phyloP scores from a whole-genome alignment of 2,113 vertebrate genomes.

The Zingel zingel region DNA sequence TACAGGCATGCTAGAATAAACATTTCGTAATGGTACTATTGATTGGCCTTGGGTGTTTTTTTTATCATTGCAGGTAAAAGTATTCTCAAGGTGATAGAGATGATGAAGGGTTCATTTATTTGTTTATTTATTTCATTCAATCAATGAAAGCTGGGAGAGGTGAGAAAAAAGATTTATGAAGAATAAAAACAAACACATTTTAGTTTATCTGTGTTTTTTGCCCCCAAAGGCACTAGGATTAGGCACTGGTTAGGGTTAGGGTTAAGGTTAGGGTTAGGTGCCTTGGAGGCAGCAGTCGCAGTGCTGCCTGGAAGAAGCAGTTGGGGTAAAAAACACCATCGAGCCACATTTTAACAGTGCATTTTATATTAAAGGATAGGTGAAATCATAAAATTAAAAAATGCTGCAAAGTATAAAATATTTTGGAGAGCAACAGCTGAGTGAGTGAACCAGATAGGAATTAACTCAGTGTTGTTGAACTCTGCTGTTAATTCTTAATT shows the following conservation, averaged over 20 bases:
- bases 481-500: neutral
- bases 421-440: neutral
- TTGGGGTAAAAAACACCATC: too few species aligned
- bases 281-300: too few species aligned
- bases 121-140: constrained; percentile 54
- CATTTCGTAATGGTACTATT: constrained; percentile 72
- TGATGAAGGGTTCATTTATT: constrained; percentile 56
- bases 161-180: constrained; percentile 10
- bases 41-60: constrained; percentile 53
- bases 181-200: neutral
- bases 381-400: neutral
- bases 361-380: neutral
- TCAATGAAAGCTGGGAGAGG: constrained; percentile 35
- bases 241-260: too few species aligned
- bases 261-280: too few species aligned
- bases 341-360: neutral
- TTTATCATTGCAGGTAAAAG: constrained; percentile 37
- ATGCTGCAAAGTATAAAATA: neutral
- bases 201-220: too few species aligned
- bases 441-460: neutral
- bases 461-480: neutral
- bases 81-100: constrained; percentile 63
- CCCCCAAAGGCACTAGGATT: too few species aligned
- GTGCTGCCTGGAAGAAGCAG: too few species aligned
- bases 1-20: constrained; percentile 59